Conservation (phyloP, 2,888 invertebrate species). For the Alcis repandata region DNA sequence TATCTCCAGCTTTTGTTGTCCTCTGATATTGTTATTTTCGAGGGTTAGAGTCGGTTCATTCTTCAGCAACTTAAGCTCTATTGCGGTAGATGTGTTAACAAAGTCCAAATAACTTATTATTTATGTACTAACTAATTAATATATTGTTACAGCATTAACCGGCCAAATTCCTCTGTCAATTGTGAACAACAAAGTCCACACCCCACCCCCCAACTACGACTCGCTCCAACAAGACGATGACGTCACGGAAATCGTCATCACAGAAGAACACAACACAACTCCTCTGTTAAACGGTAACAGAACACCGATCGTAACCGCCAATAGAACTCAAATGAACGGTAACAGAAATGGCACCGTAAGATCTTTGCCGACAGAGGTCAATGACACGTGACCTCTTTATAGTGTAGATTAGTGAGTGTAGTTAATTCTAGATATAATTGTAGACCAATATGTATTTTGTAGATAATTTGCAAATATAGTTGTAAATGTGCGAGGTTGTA, state of each 20-base stretch:
- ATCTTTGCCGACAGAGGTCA: constrained; percentile 51
- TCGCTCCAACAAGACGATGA: constrained; percentile 66
- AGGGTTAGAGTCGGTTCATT: no score
- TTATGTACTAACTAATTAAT: not conserved
- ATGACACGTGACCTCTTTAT: constrained; percentile 62
- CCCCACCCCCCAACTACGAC: constrained; percentile 76
- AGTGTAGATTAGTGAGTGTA: constrained; percentile 29
- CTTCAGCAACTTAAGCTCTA: no score
- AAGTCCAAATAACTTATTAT: not conserved
- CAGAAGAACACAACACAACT: constrained; percentile 60
- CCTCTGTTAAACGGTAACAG: constrained; percentile 56
- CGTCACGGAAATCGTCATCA: constrained; percentile 70
- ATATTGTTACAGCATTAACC: constrained; percentile 69
- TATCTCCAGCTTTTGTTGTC: no score
- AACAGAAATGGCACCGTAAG: constrained; percentile 46
- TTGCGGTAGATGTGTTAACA: no score
- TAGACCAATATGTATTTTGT: constrained; percentile 8
- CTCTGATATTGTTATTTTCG: no score
- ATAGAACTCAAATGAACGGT: constrained; percentile 50
- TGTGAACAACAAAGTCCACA: constrained; percentile 57
- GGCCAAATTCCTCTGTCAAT: constrained; percentile 70
- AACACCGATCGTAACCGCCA: constrained; percentile 37
- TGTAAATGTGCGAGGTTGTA: constrained; percentile 18
- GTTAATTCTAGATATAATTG: constrained; percentile 22
- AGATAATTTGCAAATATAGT: no score